Conservation (phyloP, 2,888 invertebrate genomes). For the Anagyrus pseudococci region DNA sequence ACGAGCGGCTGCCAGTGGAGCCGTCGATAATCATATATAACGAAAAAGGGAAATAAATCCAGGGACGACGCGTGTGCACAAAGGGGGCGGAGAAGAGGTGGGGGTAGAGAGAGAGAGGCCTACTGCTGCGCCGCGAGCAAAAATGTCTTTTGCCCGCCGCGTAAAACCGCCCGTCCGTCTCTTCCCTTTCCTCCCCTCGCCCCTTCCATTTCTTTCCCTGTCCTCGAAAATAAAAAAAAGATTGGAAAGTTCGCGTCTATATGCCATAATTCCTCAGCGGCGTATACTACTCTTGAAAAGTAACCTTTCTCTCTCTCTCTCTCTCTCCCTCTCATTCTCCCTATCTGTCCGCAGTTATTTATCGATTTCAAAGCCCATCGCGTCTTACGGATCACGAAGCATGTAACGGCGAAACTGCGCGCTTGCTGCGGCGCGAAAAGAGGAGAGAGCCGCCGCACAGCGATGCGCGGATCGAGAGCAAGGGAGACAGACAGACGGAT, state of each 20-base stretch:
- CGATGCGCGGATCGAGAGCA: too few relatives aligned
- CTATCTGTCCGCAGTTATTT: conserved; percentile 38
- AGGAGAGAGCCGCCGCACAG: too few relatives aligned
- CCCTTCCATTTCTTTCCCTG: conserved; percentile 4
- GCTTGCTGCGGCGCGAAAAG: conserved; percentile 21
- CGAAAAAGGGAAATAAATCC: conserved; percentile 28
- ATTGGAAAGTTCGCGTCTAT: conserved; percentile 20
- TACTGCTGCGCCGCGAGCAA: too few relatives aligned
- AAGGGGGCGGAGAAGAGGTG: conserved; percentile 1
- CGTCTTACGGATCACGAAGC: conserved; percentile 35
- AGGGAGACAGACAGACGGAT: conserved; percentile 8
- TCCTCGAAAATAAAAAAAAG: conserved; percentile 13
- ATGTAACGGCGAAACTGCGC: conserved; percentile 14
- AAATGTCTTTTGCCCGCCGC: too few relatives aligned
- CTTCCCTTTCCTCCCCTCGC: background rate
- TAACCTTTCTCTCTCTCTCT: conserved; percentile 6
- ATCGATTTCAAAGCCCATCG: conserved; percentile 38
- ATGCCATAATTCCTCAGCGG: conserved; percentile 21
- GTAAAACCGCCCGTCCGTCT: too few relatives aligned
- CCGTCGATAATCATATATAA: conserved; percentile 8
- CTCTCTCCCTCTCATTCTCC: conserved; percentile 13
- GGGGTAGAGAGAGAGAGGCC: too few relatives aligned
- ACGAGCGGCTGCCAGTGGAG: background rate
- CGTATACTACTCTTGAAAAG: conserved; percentile 12
- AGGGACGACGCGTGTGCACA: conserved; percentile 7